Conservation (phyloP, 2,113 vertebrate species). For the Pluvialis apricaria region DNA sequence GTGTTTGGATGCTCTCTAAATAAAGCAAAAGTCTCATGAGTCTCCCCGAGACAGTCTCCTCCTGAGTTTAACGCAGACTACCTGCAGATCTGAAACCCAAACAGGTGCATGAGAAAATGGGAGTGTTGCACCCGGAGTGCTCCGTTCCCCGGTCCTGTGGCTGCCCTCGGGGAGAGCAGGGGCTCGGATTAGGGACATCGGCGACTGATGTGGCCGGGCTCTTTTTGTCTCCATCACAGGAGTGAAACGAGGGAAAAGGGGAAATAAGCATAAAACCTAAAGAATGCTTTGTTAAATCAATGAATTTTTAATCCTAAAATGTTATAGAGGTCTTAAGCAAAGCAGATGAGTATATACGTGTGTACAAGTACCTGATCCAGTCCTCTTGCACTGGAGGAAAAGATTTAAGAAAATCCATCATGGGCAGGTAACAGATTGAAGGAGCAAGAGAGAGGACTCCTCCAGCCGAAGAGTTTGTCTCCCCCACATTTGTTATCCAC, state of each 20-base stretch:
- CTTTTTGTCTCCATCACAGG: not conserved
- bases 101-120: no score
- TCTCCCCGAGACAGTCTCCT: not conserved
- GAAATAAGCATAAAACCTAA: not conserved
- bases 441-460: not conserved
- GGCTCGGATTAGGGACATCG: no score
- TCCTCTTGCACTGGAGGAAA: not conserved
- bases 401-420: not conserved
- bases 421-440: not conserved
- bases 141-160: no score
- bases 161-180: no score
- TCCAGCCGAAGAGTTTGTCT: not conserved
- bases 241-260: not conserved
- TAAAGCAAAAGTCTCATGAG: not conserved
- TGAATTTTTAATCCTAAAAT: not conserved
- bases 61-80: no score
- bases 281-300: not conserved
- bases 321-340: not conserved
- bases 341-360: not conserved
- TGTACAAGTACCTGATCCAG: not conserved
- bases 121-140: no score
- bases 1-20: not conserved
- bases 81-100: no score
- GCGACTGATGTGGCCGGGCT: no score
- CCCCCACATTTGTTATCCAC: not conserved